These are phyloP conservation scores for Steinernema feltiae DNA, from an alignment of 1,140 invertebrate species.

Conservation along the genomic window DNA sequence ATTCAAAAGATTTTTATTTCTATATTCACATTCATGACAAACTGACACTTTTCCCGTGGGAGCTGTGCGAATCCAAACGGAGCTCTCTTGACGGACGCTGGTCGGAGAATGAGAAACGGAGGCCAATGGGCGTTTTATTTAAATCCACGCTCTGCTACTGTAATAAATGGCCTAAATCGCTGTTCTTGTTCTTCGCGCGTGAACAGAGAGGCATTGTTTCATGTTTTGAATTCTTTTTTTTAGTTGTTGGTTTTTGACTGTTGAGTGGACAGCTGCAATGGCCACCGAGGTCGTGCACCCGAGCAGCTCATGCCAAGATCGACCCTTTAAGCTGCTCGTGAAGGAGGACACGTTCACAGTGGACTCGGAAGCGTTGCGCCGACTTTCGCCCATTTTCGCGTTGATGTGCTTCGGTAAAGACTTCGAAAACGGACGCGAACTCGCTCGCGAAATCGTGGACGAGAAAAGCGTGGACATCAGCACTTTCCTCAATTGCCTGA, in stretches of 20 bases:
- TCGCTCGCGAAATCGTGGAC: slow-evolving; percentile 36
- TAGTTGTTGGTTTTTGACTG: no score
- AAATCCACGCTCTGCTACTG: background rate
- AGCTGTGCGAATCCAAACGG: background rate
- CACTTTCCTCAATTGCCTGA: slow-evolving; percentile 23
- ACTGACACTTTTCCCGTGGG: background rate
- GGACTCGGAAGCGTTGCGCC: slow-evolving; percentile 30
- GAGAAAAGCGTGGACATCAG: slow-evolving; percentile 32
- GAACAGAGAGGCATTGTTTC: background rate
- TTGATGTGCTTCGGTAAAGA: slow-evolving; percentile 36
- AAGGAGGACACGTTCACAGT: slow-evolving; percentile 28
- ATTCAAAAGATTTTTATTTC: background rate
- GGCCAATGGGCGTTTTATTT: background rate
- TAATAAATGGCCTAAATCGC: background rate
- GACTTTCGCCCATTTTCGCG: slow-evolving; percentile 31
- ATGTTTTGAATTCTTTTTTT: background rate
- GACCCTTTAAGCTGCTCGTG: slow-evolving; percentile 33
- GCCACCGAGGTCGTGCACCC: background rate
- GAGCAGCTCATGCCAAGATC: slow-evolving; percentile 15
- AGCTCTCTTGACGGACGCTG: background rate
- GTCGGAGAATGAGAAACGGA: background rate
- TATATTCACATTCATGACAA: background rate
- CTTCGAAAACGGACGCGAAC: slow-evolving; percentile 31
- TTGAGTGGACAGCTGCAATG: background rate
- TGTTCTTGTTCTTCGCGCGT: background rate